Base-by-base conservation (phyloP, 2,797 vertebrate species). In the Linurgus olivaceus region DNA sequence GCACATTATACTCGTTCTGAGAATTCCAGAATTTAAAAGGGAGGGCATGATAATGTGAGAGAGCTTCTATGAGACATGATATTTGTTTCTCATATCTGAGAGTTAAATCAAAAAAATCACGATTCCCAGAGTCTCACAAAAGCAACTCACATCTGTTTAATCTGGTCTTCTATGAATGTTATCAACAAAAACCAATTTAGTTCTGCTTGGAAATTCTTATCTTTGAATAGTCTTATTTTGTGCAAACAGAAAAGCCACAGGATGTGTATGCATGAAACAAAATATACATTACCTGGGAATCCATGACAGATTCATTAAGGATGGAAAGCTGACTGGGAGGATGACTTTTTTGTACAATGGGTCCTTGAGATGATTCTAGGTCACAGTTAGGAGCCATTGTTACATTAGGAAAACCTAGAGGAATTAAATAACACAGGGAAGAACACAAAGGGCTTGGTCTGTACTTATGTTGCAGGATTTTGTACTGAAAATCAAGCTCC, bases 371-470 rank as follows among this genome's bases (percentile, higher is more conserved):
- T 12, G 97, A 95, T 83, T 98, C 98, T 81, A 97, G 92, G 65
- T 98, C 97, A 97, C 96, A 97, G 96, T 98, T 97, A 68, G 99
- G 99, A 90, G 99, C 99, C 96, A 98, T 88, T 13, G 99, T 99
- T 86, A 99, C 97, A 94, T 98, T 99, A 16, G 98, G 99, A 93
- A 99, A 98, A n/a, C 99, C 99, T 99, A 91, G 2, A 86, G 42
- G 88, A 94, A 75, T 66, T 84, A 93, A 94, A 95, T 37, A 84
- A 83, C 82, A 95, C 26, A 73, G 31, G 42, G 70, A 86, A 94
- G 48, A 70, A 63, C 37, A 78, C 11, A 88, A 37, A 86, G 42
- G 72, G 25, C 62, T 85, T 6, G 2, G n/a, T 87, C 66, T 66
- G 17, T 48, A 89, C 13, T n/a, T 38, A 33, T 0, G 2, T 12